phyloP scores from a whole-genome alignment of 2,888 invertebrate species.

The Lasius fuliginosus region DNA sequence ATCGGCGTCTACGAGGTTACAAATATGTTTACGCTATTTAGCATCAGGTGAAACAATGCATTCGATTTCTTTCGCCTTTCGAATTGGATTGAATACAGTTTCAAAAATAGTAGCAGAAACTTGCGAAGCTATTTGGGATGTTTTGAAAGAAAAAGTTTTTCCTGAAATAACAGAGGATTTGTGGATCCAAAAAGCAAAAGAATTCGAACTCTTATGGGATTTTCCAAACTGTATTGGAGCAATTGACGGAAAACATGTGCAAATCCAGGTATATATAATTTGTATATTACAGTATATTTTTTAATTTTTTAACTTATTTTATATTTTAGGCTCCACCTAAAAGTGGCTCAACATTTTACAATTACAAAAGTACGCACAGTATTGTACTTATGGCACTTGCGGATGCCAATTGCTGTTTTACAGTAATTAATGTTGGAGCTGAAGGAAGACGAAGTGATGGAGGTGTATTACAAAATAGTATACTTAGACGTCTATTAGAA shows the following conservation, averaged over 20 bases:
- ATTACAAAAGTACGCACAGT: not conserved
- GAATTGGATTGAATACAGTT: not conserved
- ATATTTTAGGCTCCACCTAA: not conserved
- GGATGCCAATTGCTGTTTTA: not conserved
- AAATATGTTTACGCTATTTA: not conserved
- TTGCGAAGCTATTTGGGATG: not conserved
- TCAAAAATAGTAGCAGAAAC: not conserved
- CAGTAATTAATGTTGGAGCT: not conserved
- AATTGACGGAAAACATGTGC: not conserved
- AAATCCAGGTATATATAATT: too few relatives aligned
- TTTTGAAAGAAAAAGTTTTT: not conserved
- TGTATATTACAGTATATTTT: not conserved
- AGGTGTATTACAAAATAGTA: not conserved
- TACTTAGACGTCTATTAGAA: not conserved
- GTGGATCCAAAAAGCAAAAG: not conserved
- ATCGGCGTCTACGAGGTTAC: too few relatives aligned
- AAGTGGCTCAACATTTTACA: not conserved
- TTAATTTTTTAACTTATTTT: not conserved
- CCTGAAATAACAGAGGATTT: not conserved
- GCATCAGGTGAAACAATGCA: not conserved
- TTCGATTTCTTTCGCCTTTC: not conserved
- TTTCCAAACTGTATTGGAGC: not conserved
- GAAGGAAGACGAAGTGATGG: constrained; percentile 9
- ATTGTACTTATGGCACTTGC: not conserved
- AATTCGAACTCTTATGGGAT: not conserved